Base-by-base conservation (phyloP, 1,140 invertebrate genomes). In the Chironomus striatipennis region DNA sequence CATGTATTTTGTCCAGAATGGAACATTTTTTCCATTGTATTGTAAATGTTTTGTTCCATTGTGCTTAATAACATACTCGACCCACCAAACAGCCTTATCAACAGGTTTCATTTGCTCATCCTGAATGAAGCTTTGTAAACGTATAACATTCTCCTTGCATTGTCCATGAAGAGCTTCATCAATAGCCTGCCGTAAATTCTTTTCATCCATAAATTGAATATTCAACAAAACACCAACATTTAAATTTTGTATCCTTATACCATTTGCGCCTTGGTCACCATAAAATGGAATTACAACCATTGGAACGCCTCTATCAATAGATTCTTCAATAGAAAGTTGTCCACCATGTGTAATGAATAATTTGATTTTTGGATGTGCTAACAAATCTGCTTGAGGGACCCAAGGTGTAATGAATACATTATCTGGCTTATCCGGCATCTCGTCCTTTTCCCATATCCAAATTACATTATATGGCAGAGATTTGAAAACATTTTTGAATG, bases 351-450 rank as follows among this genome's bases (percentile, higher is more conserved):
- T 83, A 8, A 86, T 79, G 76, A 86, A 85, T 7, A 84, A 73
- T 77, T 79, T 79, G 9, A 80, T 70, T 72, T 82, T 79, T n/a
- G 78, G 76, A 77, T 85, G 83, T 12, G 74, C 80, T 79, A 42
- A 3, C 76, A 91, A 83, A 77, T 90, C 90, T 74, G 86, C 87
- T 78, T 93, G 90, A 0, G 90, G 90, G 3, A 91, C 79, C 90
- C 91, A 92, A 65, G 86, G 86, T 43, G 81, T 83, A 1, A 89
- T 79, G 73, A 87, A 83, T 0, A 93, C 82, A 82, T 92, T 92
- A 0, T 81, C 76, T 0, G 88, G 83, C 75, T 86, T 84, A 2
- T 81, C 80, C 0, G 84, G 80, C 2, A 88, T 76, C 34, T 79
- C 77, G 1, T 87, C 84, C 3, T 83, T 84, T 79, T 90, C 89